These are phyloP conservation scores for Aegotheles bennettii DNA, from an alignment of 2,113 vertebrate species.

Conservation along the genomic window DNA sequence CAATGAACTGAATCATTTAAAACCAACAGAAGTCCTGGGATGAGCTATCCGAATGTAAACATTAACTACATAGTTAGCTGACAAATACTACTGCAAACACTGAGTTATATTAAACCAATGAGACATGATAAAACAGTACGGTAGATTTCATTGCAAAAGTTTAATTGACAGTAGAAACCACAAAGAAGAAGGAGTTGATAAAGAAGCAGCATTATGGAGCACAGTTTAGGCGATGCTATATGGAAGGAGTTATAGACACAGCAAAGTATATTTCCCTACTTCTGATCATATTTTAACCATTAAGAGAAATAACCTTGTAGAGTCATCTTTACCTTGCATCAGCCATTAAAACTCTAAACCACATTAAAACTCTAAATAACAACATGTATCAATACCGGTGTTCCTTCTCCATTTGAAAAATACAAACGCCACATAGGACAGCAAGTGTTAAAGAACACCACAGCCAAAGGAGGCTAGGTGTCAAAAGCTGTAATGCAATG, in stretches of 20 bases:
- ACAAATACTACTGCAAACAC: background rate
- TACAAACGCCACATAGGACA: background rate
- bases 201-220: background rate
- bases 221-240: background rate
- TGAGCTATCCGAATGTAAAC: background rate
- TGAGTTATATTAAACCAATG: fast-evolving
- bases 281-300: background rate
- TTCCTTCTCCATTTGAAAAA: background rate
- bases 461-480: background rate
- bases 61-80: background rate
- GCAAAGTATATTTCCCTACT: background rate
- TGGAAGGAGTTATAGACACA: background rate
- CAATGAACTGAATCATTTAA: background rate
- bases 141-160: background rate
- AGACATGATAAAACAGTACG: background rate
- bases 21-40: background rate
- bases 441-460: background rate
- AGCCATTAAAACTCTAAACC: background rate
- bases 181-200: background rate
- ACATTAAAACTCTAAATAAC: background rate
- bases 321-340: background rate
- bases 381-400: background rate
- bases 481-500: background rate
- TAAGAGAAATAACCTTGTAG: background rate
- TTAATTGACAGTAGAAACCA: background rate